Evolutionary conservation across 2,888 invertebrate species (phyloP).

Genomic region (Aphodius granarius): DNA sequence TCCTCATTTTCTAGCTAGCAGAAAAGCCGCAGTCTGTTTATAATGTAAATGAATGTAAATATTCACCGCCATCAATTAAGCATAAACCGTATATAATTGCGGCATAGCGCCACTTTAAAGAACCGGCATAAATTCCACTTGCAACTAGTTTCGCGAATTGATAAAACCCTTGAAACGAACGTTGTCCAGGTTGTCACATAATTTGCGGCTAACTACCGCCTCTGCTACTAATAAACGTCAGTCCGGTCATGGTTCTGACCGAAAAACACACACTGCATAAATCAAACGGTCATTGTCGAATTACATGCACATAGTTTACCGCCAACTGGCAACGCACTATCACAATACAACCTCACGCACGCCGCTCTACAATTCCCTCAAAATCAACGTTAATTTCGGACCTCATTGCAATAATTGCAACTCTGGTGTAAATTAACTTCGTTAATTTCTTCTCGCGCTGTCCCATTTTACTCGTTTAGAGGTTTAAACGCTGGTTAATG

Average conservation of each 20-base stretch:
- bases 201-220: background rate
- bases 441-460: background rate
- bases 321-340: background rate
- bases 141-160: background rate
- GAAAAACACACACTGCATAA: conserved; percentile 6
- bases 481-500: background rate
- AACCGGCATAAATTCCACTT: background rate
- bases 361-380: background rate
- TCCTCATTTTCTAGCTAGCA: too few relatives aligned
- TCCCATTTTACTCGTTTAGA: background rate
- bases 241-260: background rate
- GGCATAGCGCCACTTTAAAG: background rate
- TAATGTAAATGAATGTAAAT: background rate
- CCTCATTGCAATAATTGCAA: background rate
- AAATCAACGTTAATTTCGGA: conserved; percentile 7
- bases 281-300: conserved; percentile 6
- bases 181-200: conserved; percentile 3
- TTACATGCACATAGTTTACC: background rate
- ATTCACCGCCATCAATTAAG: background rate
- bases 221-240: conserved; percentile 9
- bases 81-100: background rate
- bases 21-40: background rate
- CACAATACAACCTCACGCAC: background rate
- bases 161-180: background rate
- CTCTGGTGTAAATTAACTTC: background rate